phyloP scores from a whole-genome alignment of 2,888 invertebrate genomes.

The Himalopsyche tibetana region DNA sequence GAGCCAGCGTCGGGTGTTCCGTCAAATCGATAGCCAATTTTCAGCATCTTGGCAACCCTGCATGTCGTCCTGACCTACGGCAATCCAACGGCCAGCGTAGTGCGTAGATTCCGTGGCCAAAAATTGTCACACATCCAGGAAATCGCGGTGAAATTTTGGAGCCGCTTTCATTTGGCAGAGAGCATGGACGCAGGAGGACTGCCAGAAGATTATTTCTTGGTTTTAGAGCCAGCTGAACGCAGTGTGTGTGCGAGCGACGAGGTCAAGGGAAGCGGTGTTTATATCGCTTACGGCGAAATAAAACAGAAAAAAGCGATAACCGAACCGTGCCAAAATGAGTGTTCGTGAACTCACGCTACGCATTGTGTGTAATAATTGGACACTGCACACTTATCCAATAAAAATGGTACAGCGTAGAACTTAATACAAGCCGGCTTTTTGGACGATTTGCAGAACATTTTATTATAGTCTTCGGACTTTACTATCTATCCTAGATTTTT shows the following conservation, averaged over 20 bases:
- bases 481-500: too few species aligned
- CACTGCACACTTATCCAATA: not conserved
- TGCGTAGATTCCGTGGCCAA: conserved; percentile 53
- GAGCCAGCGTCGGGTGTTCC: not conserved
- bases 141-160: conserved; percentile 61
- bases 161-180: conserved; percentile 61
- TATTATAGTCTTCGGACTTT: too few species aligned
- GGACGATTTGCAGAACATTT: too few species aligned
- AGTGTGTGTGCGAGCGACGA: not conserved
- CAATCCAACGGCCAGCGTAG: conserved; percentile 47
- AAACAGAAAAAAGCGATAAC: conserved; percentile 40
- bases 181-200: conserved; percentile 43
- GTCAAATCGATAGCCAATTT: conserved; percentile 15
- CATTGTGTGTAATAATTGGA: conserved; percentile 40
- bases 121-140: conserved; percentile 63
- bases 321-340: conserved; percentile 24
- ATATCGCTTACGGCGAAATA: conserved; percentile 37
- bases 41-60: conserved; percentile 11
- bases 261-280: conserved; percentile 39
- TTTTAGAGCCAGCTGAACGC: conserved; percentile 35
- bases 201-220: conserved; percentile 55
- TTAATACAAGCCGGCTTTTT: too few species aligned
- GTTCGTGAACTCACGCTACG: conserved; percentile 35
- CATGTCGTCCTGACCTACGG: conserved; percentile 56
- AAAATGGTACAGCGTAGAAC: too few species aligned